Base-by-base conservation (phyloP, 2,113 vertebrate species). In the Antennarius striatus region DNA sequence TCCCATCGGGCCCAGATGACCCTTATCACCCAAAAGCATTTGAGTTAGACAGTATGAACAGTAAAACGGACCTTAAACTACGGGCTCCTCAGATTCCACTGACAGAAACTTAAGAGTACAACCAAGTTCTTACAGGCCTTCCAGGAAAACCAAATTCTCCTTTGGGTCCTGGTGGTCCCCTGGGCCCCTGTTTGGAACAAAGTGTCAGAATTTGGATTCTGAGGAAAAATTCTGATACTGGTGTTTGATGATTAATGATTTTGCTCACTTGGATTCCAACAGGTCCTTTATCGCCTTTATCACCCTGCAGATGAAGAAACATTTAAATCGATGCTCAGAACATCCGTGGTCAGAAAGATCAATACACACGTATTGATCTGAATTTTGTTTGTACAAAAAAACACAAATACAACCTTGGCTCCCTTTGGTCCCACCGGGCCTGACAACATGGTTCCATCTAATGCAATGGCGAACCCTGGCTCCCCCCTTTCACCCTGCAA, bases 141-240 rank as follows among this genome's bases (percentile, higher is more conserved):
- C 97, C 97, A 0, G 97, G 96, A 47, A 98, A 89, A 52, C 97
- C 97, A 57, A 95, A 94, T 59, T 96, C 96, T 87, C 97, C 97
- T 91, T 96, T 98, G 7, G 89, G 90, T 90, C 97, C 96, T 4
- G 42, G 10, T 40, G 92, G 94, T 92, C 97, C 96, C n/a, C 81
- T 58, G n/a, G 95, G 95, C 4, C 97, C 97, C 97, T 99, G 82
- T 49, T 30, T 73, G 68, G 17, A 89, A 90, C 12, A 36, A 12
- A 63, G 0, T 61, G 28, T 47, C 16, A 12, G 22, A 28, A 48
- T 39, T 29, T 55, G 52, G 15, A 30, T 36, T 15, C 67, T 45
- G 3, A 13, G 29, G 5, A 39, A 14, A 9, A 15, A 5, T 4
- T 6, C 8, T 1, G 2, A 42, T 7, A 30, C 3, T 22, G 4